Base-by-base conservation (phyloP, 2,113 vertebrate species). In the Burhinus bistriatus region DNA sequence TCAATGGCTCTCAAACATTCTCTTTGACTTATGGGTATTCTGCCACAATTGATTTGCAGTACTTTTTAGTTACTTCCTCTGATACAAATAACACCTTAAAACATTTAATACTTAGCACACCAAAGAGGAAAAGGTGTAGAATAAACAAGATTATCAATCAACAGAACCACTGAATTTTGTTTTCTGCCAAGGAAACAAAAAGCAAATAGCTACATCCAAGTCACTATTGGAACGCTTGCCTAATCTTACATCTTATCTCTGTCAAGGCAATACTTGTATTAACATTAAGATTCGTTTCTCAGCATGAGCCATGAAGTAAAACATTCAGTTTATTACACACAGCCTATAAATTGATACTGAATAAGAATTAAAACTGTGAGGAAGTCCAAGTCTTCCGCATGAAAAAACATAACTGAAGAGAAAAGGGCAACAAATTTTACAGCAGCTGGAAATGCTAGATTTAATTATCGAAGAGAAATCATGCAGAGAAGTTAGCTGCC, bases 401-500 rank as follows among this genome's bases (percentile, higher is more conserved):
- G 98, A 98, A 83, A 87, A 98, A 98, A 93, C 91, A 95, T 82
- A 97, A 96, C 95, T 52, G 95, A 98, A 94, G 71, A 93, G 86
- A 95, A 98, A 98, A 97, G 95, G 97, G 93, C 94, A 98, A 97
- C 96, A 97, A 97, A 97, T 98, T 98, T 98, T 97, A 97, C 82
- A 97, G 89, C 95, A 97, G 96, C 96, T 98, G 97, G 92, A 98
- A 98, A 97, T 94, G 93, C 86, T 98, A 98, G 95, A 98, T 98
- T 98, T 98, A 98, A 98, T 98, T 98, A 98, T 94, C 64, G 83
- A 91, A 93, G 93, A 97, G 95, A 98, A 98, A 97, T 97, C 97
- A 98, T 97, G 97, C 97, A 96, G 96, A 97, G 97, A 97, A 96
- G 79, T 97, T 98, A 82, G 87, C 93, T 97, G 89, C 94, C 91